phyloP scores from a whole-genome alignment of 2,797 vertebrate genomes.

The Danionella dracula region DNA sequence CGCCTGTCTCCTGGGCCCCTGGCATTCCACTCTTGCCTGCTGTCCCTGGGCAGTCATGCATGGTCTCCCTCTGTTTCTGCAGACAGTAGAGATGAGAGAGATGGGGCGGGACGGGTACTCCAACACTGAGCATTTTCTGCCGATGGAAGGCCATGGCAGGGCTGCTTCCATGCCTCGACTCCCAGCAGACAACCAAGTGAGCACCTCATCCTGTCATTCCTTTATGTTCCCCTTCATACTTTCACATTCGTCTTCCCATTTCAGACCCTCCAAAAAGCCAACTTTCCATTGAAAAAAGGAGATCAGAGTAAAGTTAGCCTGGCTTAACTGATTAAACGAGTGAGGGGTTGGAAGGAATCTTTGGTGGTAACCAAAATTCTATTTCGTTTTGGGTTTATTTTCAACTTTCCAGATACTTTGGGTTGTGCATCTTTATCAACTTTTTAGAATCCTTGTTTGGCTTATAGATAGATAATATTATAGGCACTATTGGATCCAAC shows the following conservation, averaged over 20 bases:
- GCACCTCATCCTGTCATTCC: conserved; percentile 71
- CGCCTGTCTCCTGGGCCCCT: conserved; percentile 26
- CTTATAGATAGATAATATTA: too few relatives aligned
- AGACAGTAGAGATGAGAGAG: conserved; percentile 96
- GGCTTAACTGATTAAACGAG: too few relatives aligned
- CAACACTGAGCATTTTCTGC: conserved; percentile 89
- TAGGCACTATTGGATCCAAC: too few relatives aligned
- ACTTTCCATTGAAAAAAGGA: conserved; percentile 5
- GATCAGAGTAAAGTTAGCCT: too few relatives aligned
- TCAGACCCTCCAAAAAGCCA: not conserved
- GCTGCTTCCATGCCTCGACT: conserved; percentile 96
- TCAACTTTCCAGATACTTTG: too few relatives aligned
- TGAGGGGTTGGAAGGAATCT: too few relatives aligned
- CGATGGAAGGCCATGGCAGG: conserved; percentile 90
- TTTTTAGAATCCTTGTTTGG: too few relatives aligned
- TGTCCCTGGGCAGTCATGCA: conserved; percentile 61
- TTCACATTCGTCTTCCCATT: conserved; percentile 36
- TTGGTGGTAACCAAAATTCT: too few relatives aligned
- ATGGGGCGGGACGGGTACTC: conserved; percentile 90
- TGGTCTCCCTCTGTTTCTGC: conserved; percentile 71
- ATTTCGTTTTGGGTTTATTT: too few relatives aligned
- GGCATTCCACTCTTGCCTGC: conserved; percentile 43
- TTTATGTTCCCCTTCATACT: conserved; percentile 24
- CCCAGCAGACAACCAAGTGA: conserved; percentile 97
- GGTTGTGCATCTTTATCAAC: too few relatives aligned